Base-by-base conservation (phyloP, 2,888 invertebrate genomes). In the Trisateles emortualis region DNA sequence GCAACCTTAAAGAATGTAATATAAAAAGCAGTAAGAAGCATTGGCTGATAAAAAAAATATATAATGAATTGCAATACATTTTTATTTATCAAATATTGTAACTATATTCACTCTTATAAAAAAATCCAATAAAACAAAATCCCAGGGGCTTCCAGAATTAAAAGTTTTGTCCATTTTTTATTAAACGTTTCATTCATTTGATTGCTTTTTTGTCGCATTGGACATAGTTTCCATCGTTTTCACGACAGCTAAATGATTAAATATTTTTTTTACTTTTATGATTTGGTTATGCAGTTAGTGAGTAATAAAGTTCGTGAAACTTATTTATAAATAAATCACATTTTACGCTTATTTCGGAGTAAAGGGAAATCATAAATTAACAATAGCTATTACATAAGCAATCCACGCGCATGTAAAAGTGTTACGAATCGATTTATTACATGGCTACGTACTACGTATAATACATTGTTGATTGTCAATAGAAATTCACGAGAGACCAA, bases 401-500 rank as follows among this genome's bases (percentile, higher is more conserved):
- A 43, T 26, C 8, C 39, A 50, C 39, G 49, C 36, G 38, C 48
- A 58, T 39, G 33, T 36, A 59, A 62, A 59, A 72, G 56, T 62
- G 52, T 64, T 62, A 66, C 64, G 48, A 60, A 62, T 62, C 56
- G 54, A 62, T 56, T 62, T 42, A 55, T 64, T 70, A 57, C 49
- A 63, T 59, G 48, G 51, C 16, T 42, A 35, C 14, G 4, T 29
- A 52, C 36, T 50, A 52, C 50, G 24, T 42, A 35, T 36, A 8
- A 11, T 44, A 52, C 52, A 35, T 43, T 44, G 45, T 62, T 49
- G 36, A 46, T 57, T 61, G 56, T 59, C 61, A 69, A 76, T 72
- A 70, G 65, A 68, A 59, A 72, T 66, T 65, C 58, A 51, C 49
- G 11, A 52, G 43, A 41, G 49, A 52, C 43, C 48, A 64, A 61